phyloP scores from a whole-genome alignment of 1,140 invertebrate genomes.

The Olivierus martensii region DNA sequence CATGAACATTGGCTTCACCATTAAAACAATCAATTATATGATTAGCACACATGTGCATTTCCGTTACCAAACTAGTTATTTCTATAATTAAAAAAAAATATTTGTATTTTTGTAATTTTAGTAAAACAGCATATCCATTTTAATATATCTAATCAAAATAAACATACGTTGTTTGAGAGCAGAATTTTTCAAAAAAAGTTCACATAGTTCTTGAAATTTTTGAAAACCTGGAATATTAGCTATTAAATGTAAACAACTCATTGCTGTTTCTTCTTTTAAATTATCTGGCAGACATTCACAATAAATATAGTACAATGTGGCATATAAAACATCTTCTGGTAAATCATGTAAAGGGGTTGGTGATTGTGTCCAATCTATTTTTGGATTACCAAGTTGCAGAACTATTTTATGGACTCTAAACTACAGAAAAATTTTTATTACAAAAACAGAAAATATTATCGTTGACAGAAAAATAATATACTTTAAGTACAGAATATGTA shows the following conservation, averaged over 20 bases:
- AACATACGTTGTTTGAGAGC: constrained; percentile 47
- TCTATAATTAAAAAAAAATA: too few relatives aligned
- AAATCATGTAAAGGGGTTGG: constrained; percentile 34
- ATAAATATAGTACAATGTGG: constrained; percentile 46
- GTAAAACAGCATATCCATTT: too few relatives aligned
- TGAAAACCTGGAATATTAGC: constrained; percentile 36
- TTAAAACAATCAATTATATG: constrained; percentile 41
- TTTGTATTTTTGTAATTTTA: too few relatives aligned
- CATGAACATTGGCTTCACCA: constrained; percentile 20
- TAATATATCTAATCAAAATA: too few relatives aligned
- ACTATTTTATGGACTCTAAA: constrained; percentile 47
- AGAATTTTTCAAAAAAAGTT: constrained; percentile 44
- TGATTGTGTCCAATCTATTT: constrained; percentile 36
- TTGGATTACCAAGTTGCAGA: constrained; percentile 38
- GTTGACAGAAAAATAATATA: too few relatives aligned
- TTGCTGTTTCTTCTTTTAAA: constrained; percentile 39
- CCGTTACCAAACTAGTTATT: constrained; percentile 43
- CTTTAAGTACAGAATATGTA: too few relatives aligned
- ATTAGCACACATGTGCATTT: constrained; percentile 43
- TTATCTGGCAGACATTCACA: constrained; percentile 43
- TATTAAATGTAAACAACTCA: constrained; percentile 37
- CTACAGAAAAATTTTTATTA: constrained; percentile 32
- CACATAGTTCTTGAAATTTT: constrained; percentile 40
- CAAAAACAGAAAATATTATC: too few relatives aligned
- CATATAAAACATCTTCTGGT: constrained; percentile 41